Evolutionary conservation across 1,140 invertebrate species (phyloP).

Genomic region (Brachionus rotundiformis): DNA sequence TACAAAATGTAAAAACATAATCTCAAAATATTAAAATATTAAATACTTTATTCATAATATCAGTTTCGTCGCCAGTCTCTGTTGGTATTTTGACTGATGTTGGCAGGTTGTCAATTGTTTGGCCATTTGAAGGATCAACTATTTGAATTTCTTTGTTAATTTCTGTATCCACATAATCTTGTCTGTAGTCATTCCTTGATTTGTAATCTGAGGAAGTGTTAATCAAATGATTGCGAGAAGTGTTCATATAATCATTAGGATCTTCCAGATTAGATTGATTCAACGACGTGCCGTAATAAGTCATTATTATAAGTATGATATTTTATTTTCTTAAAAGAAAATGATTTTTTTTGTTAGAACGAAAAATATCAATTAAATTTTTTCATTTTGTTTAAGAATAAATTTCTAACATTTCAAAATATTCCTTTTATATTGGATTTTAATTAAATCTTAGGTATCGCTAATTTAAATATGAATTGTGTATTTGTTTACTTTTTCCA

Average conservation of each 20-base stretch:
- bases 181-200: not conserved
- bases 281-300: not conserved
- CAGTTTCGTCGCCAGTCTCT: constrained; percentile 16
- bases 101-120: constrained; percentile 6
- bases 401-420: not conserved
- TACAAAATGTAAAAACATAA: not conserved
- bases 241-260: not conserved
- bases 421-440: not conserved
- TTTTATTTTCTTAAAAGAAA: not conserved
- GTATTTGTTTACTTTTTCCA: too few species aligned
- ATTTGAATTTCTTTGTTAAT: constrained; percentile 20
- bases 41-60: not conserved
- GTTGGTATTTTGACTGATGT: constrained; percentile 20
- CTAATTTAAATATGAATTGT: too few species aligned
- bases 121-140: not conserved
- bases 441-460: not conserved
- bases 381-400: too few species aligned
- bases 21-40: not conserved
- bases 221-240: not conserved
- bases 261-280: not conserved
- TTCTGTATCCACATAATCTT: not conserved
- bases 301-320: not conserved
- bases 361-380: not conserved
- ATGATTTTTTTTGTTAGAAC: not conserved
- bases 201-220: not conserved